Conservation (phyloP, 2,888 invertebrate species). For the Netelia fuscicornis region DNA sequence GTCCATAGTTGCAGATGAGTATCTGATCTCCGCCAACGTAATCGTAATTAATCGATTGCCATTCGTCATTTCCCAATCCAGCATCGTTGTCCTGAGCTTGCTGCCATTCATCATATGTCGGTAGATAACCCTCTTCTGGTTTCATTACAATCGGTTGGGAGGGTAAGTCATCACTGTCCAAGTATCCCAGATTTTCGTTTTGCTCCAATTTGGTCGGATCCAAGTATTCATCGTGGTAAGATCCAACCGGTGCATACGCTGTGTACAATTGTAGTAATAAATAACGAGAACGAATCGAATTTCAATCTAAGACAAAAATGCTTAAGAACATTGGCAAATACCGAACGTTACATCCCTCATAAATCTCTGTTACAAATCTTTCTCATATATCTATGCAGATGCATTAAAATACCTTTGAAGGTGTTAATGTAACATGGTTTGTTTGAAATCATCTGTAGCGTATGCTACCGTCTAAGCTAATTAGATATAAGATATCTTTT, state of each 20-base stretch:
- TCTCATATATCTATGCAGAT: too few species aligned
- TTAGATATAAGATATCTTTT: too few species aligned
- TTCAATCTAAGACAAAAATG: neutral
- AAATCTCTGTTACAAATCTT: too few species aligned
- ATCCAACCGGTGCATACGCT: neutral
- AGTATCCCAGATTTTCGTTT: neutral
- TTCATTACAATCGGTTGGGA: neutral
- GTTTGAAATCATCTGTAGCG: too few species aligned
- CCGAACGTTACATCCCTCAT: too few species aligned
- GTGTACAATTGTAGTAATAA: neutral
- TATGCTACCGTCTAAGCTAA: too few species aligned
- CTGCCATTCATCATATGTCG: neutral
- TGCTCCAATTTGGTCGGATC: neutral
- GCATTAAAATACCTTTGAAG: too few species aligned
- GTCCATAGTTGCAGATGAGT: slow-evolving; percentile 59
- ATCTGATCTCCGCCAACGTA: slow-evolving; percentile 42
- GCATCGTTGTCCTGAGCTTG: neutral
- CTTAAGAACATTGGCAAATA: too few species aligned
- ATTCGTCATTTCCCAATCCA: neutral
- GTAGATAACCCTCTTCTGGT: neutral
- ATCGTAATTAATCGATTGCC: slow-evolving; percentile 9
- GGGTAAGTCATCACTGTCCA: neutral
- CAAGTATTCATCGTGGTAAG: neutral
- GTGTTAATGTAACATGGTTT: too few species aligned
- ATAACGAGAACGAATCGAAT: neutral